phyloP scores from a whole-genome alignment of 2,797 vertebrate species.

The Alectoris magna region DNA sequence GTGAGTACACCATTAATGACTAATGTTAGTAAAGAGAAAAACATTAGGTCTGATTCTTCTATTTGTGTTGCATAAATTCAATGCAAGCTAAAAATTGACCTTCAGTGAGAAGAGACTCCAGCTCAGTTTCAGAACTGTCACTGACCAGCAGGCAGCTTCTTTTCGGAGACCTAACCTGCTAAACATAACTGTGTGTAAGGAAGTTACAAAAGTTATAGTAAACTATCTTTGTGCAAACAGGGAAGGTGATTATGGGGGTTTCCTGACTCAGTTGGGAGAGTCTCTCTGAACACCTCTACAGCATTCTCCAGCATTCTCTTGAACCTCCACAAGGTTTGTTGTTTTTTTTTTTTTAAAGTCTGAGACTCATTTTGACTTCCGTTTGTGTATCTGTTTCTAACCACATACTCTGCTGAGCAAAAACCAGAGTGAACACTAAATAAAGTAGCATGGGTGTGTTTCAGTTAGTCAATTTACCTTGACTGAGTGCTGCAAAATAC shows the following conservation, averaged over 20 bases:
- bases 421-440: slow-evolving; percentile 36
- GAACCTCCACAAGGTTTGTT: slow-evolving; percentile 1
- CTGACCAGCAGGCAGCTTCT: background rate
- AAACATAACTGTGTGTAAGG: background rate
- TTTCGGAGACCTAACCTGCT: background rate
- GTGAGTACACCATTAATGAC: background rate
- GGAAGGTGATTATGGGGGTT: background rate
- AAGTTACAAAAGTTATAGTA: background rate
- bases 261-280: background rate
- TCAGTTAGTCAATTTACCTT: slow-evolving; percentile 5
- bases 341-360: slow-evolving; percentile 1
- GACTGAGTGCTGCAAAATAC: slow-evolving; percentile 5
- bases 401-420: slow-evolving; percentile 41
- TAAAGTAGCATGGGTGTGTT: background rate
- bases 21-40: background rate
- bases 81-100: background rate
- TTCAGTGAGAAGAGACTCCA: background rate
- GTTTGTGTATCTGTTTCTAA: slow-evolving; percentile 48
- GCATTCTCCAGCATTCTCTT: background rate
- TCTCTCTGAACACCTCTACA: background rate
- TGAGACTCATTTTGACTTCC: slow-evolving; percentile 61
- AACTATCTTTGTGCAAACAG: background rate
- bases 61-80: background rate
- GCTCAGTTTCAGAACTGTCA: background rate
- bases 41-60: background rate